phyloP scores from a whole-genome alignment of 1,140 invertebrate genomes.

The Meloidogyne exigua region DNA sequence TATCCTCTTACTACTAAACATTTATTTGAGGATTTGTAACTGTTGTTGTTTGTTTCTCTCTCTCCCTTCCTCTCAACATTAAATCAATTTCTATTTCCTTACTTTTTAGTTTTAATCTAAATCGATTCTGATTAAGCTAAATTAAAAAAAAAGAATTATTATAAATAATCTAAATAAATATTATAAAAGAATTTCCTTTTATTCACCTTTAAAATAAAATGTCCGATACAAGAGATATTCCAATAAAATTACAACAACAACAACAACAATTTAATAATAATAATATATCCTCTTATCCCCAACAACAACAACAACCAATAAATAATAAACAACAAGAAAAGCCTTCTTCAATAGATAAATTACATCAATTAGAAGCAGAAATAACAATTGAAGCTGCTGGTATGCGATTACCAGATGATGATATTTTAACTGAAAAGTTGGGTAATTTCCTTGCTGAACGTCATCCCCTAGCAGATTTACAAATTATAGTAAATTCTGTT shows the following conservation, averaged over 20 bases:
- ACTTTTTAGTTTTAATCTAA: not conserved
- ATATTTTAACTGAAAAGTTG: conserved; percentile 47
- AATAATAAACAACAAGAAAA: conserved; percentile 20
- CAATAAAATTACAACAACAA: conserved; percentile 8
- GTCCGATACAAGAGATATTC: not conserved
- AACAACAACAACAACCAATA: not conserved
- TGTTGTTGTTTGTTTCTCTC: conserved; percentile 5
- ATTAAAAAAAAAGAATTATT: too few species aligned
- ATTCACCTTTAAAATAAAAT: too few species aligned
- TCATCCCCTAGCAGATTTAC: conserved; percentile 51
- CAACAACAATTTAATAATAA: not conserved
- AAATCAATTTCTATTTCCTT: not conserved
- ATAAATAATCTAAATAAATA: too few species aligned
- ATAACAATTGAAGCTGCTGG: conserved; percentile 33
- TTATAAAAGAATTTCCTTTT: too few species aligned
- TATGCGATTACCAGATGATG: conserved; percentile 48
- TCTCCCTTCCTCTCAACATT: not conserved
- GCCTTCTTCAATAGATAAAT: conserved; percentile 45
- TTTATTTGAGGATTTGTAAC: not conserved
- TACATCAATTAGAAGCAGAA: conserved; percentile 55
- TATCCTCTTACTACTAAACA: not conserved
- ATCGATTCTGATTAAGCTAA: conserved; percentile 1
- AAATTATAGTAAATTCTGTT: conserved; percentile 58
- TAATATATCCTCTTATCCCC: not conserved
- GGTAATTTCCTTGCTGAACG: conserved; percentile 47